These are phyloP conservation scores for Pocillopora grandis DNA, from an alignment of 92 coral and sea anemone species.

Conservation along the genomic window DNA sequence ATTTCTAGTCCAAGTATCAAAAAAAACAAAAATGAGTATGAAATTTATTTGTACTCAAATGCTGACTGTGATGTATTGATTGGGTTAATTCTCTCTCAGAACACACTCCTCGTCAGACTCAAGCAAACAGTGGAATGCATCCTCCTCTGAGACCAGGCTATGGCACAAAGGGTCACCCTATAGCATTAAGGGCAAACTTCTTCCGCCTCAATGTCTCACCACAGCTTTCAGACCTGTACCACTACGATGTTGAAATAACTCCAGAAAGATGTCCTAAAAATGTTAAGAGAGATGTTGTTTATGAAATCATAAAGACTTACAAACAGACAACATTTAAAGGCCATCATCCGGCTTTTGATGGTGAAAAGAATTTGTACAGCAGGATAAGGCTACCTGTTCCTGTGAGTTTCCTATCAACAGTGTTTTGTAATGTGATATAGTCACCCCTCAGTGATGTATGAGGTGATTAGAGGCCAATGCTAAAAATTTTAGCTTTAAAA, in stretches of 20 bases:
- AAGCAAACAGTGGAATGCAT: conserved; percentile 21
- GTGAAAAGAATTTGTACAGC: conserved; percentile 73
- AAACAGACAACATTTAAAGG: conserved; percentile 44
- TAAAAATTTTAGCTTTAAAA: no score
- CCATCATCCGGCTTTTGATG: conserved; percentile 85
- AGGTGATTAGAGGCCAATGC: no score
- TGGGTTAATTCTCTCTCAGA: not conserved
- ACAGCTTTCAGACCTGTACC: conserved; percentile 54
- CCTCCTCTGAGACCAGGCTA: conserved; percentile 78
- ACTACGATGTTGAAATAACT: conserved; percentile 76
- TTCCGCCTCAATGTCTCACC: conserved; percentile 56
- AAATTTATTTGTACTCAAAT: no score
- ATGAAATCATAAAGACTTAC: conserved; percentile 43
- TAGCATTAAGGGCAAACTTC: conserved; percentile 71
- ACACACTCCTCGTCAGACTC: conserved; percentile 33
- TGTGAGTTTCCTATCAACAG: conserved; percentile 26
- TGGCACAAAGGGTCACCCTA: conserved; percentile 70
- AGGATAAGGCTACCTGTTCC: conserved; percentile 63
- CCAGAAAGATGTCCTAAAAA: conserved; percentile 57
- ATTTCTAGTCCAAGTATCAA: no score
- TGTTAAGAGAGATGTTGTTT: conserved; percentile 71
- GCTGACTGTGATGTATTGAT: no score
- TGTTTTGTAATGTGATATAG: no score
- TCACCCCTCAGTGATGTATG: no score
- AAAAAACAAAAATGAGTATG: no score